Evolutionary conservation across 2,797 vertebrate species (phyloP).

Genomic region (Sebastolobus altivelis): DNA sequence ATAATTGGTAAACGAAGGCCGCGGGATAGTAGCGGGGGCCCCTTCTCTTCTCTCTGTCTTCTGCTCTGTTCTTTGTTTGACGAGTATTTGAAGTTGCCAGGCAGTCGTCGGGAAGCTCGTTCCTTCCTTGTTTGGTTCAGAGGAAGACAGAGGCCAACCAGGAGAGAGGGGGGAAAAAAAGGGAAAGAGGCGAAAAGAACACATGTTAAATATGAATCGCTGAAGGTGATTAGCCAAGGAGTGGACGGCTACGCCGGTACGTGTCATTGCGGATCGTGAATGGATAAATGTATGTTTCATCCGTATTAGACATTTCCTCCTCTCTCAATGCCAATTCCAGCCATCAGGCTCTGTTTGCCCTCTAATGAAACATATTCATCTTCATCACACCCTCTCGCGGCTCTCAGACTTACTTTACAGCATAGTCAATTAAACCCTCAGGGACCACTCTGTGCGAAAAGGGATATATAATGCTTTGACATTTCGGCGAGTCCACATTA

Average conservation of each 20-base stretch:
- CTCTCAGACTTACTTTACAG: slow-evolving; percentile 87
- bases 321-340: slow-evolving; percentile 80
- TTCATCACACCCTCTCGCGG: slow-evolving; percentile 85
- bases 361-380: slow-evolving; percentile 88
- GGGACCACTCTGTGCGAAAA: slow-evolving; percentile 84
- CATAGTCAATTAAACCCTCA: slow-evolving; percentile 86
- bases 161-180: slow-evolving; percentile 17
- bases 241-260: slow-evolving; percentile 38
- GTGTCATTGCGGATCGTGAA: slow-evolving; percentile 31
- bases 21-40: slow-evolving; percentile 76
- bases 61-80: slow-evolving; percentile 76
- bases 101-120: slow-evolving; percentile 65
- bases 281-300: slow-evolving; percentile 78
- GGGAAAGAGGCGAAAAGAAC: slow-evolving; percentile 10
- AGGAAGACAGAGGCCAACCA: slow-evolving; percentile 40
- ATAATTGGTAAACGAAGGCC: slow-evolving; percentile 89
- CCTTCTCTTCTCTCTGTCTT: slow-evolving; percentile 67
- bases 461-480: slow-evolving; percentile 88
- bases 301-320: slow-evolving; percentile 69
- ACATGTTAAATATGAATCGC: slow-evolving; percentile 61
- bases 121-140: slow-evolving; percentile 58
- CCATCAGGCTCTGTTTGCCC: slow-evolving; percentile 85
- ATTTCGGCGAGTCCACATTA: slow-evolving; percentile 85
- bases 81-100: slow-evolving; percentile 84
- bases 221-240: slow-evolving; percentile 63